A percentile compares a stretch with the other conserved stretches of the same genome.
phyloP scores from a whole-genome alignment of 2,113 vertebrate species.

The Felis catus region DNA sequence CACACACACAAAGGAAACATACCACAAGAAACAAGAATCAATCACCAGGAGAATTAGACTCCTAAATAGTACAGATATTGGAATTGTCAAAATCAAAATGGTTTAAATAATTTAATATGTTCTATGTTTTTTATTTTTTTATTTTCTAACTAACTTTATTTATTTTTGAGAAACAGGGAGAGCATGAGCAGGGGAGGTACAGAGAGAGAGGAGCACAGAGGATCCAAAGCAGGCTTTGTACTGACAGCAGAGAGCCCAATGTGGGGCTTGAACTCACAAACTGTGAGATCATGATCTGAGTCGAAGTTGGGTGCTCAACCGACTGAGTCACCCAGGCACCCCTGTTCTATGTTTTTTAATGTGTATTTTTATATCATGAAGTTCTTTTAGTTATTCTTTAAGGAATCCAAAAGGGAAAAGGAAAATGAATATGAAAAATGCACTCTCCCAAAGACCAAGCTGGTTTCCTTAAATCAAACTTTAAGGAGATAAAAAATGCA shows the following conservation, averaged over 20 bases:
- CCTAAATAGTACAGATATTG: not conserved
- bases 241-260: too few species aligned
- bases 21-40: not conserved
- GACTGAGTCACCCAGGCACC: too few species aligned
- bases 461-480: not conserved
- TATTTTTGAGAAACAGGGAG: too few species aligned
- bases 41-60: not conserved
- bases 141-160: too few species aligned
- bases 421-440: not conserved
- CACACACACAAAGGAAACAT: not conserved
- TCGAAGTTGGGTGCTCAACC: too few species aligned
- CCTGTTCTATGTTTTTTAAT: not conserved
- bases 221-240: too few species aligned
- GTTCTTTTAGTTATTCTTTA: not conserved
- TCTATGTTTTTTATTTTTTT: not conserved
- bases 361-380: not conserved
- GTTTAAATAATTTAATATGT: not conserved
- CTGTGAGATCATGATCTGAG: too few species aligned
- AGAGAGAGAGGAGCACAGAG: too few species aligned
- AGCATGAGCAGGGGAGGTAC: too few species aligned
- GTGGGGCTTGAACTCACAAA: too few species aligned
- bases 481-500: not conserved
- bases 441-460: not conserved
- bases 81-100: not conserved
- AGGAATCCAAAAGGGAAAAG: not conserved